Conservation (phyloP, 2,113 vertebrate species). For the Parotia lawesii region DNA sequence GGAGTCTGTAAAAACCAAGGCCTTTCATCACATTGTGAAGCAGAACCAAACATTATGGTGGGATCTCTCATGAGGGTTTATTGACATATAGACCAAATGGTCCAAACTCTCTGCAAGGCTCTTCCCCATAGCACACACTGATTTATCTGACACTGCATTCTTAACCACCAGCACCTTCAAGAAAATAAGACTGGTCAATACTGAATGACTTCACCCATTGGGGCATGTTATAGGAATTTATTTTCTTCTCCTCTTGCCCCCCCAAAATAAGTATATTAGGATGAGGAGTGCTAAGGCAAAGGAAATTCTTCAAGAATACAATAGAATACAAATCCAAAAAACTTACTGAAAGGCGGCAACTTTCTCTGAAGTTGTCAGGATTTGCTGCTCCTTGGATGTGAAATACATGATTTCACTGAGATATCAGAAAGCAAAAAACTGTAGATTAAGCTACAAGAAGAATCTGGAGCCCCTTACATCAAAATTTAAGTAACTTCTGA, state of each 20-base stretch:
- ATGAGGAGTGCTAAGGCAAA: background rate
- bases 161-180: background rate
- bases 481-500: background rate
- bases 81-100: rapidly evolving
- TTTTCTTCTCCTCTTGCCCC: background rate
- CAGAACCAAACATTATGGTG: background rate
- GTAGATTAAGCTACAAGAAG: background rate
- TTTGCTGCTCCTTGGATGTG: background rate
- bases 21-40: background rate
- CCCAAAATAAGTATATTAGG: background rate
- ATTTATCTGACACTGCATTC: background rate
- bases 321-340: background rate
- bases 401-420: background rate
- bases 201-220: background rate
- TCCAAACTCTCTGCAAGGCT: background rate
- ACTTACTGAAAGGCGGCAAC: background rate
- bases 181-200: background rate
- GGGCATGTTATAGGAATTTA: background rate
- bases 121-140: background rate
- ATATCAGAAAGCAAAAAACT: background rate
- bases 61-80: rapidly evolving
- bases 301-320: background rate
- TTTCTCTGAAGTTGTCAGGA: background rate
- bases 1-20: background rate
- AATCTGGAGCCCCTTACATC: background rate